Conservation (phyloP, 2,113 vertebrate genomes). For the Catharus minimus region DNA sequence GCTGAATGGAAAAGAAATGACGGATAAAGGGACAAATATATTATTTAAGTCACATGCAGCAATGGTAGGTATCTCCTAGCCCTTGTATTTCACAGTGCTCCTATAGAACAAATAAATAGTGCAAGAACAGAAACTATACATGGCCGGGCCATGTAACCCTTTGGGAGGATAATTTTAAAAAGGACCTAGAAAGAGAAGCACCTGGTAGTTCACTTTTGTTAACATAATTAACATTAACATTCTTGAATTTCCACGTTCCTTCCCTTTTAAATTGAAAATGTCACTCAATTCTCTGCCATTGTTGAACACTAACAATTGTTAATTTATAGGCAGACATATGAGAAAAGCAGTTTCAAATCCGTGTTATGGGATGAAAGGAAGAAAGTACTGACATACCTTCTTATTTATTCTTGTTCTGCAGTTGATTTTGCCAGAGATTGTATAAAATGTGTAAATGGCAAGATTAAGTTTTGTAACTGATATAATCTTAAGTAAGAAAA, state of each 20-base stretch:
- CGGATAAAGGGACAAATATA: background rate
- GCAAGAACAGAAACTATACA: background rate
- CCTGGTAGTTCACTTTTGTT: background rate
- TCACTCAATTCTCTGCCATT: background rate
- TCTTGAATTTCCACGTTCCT: background rate
- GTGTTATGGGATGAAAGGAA: background rate
- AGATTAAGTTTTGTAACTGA: background rate
- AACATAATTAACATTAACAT: background rate
- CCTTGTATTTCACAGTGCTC: background rate
- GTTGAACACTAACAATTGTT: background rate
- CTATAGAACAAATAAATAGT: background rate
- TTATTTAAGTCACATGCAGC: background rate
- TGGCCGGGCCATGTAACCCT: background rate
- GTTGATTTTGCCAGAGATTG: background rate
- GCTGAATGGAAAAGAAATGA: background rate
- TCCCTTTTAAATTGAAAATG: background rate
- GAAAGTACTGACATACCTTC: background rate
- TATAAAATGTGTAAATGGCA: background rate
- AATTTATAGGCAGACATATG: background rate
- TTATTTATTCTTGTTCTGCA: background rate
- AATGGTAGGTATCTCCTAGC: background rate
- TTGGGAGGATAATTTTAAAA: background rate
- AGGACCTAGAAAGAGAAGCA: background rate
- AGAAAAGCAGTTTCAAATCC: background rate
- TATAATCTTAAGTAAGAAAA: background rate